These are phyloP conservation scores for Aptenodytes patagonicus DNA, from an alignment of 2,113 vertebrate species.

Conservation along the genomic window DNA sequence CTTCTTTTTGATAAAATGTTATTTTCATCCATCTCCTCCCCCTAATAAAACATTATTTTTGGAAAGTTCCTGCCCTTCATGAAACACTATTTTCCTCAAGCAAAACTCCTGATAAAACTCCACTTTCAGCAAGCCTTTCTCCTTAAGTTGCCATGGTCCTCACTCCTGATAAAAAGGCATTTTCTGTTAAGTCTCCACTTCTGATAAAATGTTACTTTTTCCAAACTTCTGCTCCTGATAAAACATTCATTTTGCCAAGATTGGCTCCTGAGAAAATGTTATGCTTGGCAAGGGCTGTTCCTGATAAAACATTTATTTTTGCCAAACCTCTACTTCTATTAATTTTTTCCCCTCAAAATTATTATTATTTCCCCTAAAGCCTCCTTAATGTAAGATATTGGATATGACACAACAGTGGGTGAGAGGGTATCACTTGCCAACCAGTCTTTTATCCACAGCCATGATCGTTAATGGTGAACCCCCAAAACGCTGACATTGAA, in stretches of 20 bases:
- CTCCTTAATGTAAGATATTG: background rate
- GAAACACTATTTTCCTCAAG: constrained; percentile 24
- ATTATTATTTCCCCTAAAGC: constrained; percentile 48
- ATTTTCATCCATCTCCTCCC: constrained; percentile 30
- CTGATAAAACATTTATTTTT: constrained; percentile 41
- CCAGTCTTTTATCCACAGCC: constrained; percentile 34
- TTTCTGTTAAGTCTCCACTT: constrained; percentile 47
- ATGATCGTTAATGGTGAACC: background rate
- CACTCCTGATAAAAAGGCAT: constrained; percentile 46
- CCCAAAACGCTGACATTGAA: background rate
- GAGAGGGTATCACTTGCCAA: background rate
- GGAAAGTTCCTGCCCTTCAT: constrained; percentile 26
- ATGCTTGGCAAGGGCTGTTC: constrained; percentile 16
- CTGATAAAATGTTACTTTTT: constrained; percentile 57
- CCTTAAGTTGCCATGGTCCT: constrained; percentile 5
- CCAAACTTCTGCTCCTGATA: constrained; percentile 30
- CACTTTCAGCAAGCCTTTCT: constrained; percentile 39
- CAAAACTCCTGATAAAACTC: constrained; percentile 35
- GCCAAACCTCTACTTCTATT: constrained; percentile 43
- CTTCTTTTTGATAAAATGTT: constrained; percentile 39
- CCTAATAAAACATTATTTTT: constrained; percentile 59
- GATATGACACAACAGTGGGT: constrained; percentile 2
- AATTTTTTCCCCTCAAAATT: constrained; percentile 37
- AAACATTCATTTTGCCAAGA: constrained; percentile 62
- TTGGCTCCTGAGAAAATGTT: constrained; percentile 61